A percentile compares a stretch with the other conserved stretches of the same genome.
phyloP scores from a whole-genome alignment of 30 jellyfish, hydroid and myxozoan species.

The Chrysaora quinquecirrha region DNA sequence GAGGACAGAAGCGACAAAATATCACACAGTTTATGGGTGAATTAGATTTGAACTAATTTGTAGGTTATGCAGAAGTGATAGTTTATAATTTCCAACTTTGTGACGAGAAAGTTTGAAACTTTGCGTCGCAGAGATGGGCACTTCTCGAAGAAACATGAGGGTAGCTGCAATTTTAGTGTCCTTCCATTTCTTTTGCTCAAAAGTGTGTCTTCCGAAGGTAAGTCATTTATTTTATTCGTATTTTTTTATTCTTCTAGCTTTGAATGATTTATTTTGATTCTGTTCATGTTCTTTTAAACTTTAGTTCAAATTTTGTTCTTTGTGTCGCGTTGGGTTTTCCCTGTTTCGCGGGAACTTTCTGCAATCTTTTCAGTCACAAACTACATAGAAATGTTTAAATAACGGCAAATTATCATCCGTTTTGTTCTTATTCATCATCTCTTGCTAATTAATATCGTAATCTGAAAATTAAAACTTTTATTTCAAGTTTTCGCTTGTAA shows the following conservation, averaged over 20 bases:
- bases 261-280: too few relatives aligned
- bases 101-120: conserved; percentile 5
- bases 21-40: background rate
- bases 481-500: background rate
- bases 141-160: conserved; percentile 51
- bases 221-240: background rate
- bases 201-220: background rate
- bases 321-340: too few relatives aligned
- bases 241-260: too few relatives aligned
- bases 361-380: background rate
- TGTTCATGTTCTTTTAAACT: too few relatives aligned
- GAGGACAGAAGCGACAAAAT: conserved; percentile 6
- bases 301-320: too few relatives aligned
- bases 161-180: conserved; percentile 26
- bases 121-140: conserved; percentile 63
- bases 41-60: background rate
- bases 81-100: background rate
- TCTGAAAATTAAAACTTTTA: background rate
- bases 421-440: too few relatives aligned
- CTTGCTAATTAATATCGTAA: background rate
- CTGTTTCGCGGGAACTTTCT: background rate
- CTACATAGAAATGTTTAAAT: too few relatives aligned
- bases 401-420: too few relatives aligned
- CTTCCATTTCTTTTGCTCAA: conserved; percentile 26
- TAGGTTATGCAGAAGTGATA: background rate